Percentiles rank a stretch among this genome's conserved stretches.
Evolutionary conservation across 2,113 vertebrate genomes (phyloP).

Genomic region (Platysternon megacephalum): DNA sequence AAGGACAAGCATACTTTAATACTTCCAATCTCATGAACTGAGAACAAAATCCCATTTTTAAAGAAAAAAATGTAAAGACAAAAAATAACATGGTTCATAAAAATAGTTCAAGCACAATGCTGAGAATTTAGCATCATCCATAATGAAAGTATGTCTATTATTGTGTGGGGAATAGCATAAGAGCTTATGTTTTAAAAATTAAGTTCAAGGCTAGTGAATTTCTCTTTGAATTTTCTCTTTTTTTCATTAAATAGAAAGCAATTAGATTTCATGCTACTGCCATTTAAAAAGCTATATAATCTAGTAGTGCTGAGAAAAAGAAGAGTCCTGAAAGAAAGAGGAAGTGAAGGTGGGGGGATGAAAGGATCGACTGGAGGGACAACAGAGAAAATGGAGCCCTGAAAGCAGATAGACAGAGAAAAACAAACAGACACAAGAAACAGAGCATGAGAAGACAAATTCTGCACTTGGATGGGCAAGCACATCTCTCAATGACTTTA

Average conservation of each 20-base stretch:
- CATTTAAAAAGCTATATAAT: not conserved
- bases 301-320: not conserved
- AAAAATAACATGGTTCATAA: conserved; percentile 14
- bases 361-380: not conserved
- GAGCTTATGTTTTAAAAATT: not conserved
- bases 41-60: conserved; percentile 44
- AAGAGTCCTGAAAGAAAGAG: not conserved
- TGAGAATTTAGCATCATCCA: conserved; percentile 3
- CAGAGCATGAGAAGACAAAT: not conserved
- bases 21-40: conserved; percentile 38
- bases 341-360: accelerated
- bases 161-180: conserved; percentile 16
- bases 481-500: not conserved
- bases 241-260: not conserved
- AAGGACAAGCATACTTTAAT: conserved; percentile 76
- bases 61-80: conserved; percentile 35
- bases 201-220: conserved; percentile 1
- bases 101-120: conserved; percentile 34
- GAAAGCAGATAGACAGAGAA: not conserved
- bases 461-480: not conserved
- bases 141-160: conserved; percentile 2
- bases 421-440: not conserved
- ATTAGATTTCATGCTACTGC: not conserved
- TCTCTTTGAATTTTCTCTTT: not conserved
- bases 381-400: not conserved